Percentiles rank a stretch among this genome's conserved stretches.
Conservation (phyloP, 2,888 invertebrate genomes). For the Cataglyphis albicans region DNA sequence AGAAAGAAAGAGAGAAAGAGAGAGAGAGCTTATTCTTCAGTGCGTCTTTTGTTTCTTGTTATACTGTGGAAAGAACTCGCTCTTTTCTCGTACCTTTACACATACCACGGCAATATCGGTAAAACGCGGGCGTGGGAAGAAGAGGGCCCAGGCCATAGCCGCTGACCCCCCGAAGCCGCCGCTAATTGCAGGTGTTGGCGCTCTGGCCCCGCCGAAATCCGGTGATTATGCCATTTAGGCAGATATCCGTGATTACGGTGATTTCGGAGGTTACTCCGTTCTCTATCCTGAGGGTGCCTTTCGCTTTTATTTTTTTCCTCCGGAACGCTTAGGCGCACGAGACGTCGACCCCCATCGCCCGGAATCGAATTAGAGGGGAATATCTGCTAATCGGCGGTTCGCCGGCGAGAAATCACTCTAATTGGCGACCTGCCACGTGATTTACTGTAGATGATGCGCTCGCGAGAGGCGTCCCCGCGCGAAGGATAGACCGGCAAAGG, state of each 20-base stretch:
- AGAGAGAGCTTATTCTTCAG: constrained; percentile 13
- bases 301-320: constrained; percentile 40
- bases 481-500: not conserved
- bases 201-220: constrained; percentile 74
- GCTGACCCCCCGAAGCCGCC: constrained; percentile 60
- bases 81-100: constrained; percentile 36
- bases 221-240: constrained; percentile 80
- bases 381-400: constrained; percentile 49
- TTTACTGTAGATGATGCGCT: constrained; percentile 52
- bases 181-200: constrained; percentile 82
- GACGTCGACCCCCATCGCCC: constrained; percentile 57
- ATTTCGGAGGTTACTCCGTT: constrained; percentile 53
- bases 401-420: constrained; percentile 60
- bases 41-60: constrained; percentile 57
- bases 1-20: not conserved
- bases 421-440: constrained; percentile 51
- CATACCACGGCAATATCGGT: constrained; percentile 45
- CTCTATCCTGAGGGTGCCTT: constrained; percentile 30
- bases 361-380: constrained; percentile 61
- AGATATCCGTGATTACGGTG: constrained; percentile 76
- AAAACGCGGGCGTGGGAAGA: constrained; percentile 74
- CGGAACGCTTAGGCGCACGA: constrained; percentile 60
- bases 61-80: constrained; percentile 33
- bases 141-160: constrained; percentile 57
- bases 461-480: constrained; percentile 27